Base-by-base conservation (phyloP, 2,113 vertebrate genomes). In the Numenius arquata region DNA sequence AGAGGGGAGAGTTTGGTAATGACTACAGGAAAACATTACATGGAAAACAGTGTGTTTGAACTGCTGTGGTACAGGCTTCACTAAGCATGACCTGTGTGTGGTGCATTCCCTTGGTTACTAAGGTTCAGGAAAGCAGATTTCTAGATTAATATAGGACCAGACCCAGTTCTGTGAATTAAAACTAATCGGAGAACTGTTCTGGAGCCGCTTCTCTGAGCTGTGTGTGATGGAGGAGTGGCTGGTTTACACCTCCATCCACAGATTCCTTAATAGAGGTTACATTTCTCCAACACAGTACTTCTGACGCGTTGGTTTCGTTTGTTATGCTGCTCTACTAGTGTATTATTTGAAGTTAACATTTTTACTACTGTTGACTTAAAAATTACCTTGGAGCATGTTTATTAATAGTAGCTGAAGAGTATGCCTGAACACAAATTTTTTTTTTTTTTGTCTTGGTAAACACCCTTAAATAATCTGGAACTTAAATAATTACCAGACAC, bases 271-370 rank as follows among this genome's bases (percentile, higher is more conserved):
- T 14, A 3, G 55, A 65, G 41, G 4, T 70, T 58, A 1, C 5
- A 3, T 75, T 82, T 82, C 62, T 67, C 23, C 56, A 18, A 1
- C n/a, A 32, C 56, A 9, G 41, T 17, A 7, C 30, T 70, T 59
- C 5, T 2, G 0, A 45, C 56, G 41, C 66, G 3, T 19, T 41
- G 21, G 8, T 3, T 59, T 11, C 15, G 14, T 66, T 52, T 41
- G n/a, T 34, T 65, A 5, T 0, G 0, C 52, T 55, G 29, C 38
- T 90, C n/a, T 20, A 27, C 8, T 14, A 4, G 6, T 11, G 26
- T 65, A 12, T 22, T 72, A 5, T 27, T 61, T 40, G 62, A 85
- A 34, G 27, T 38, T 61, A 58, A 67, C 3, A 5, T 32, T 86
- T 85, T 91, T 66, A 6, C 41, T 72, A 0, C 20, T 73, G 5